Evolutionary conservation across 1,140 invertebrate genomes (phyloP).

Genomic region (Atta colombica): DNA sequence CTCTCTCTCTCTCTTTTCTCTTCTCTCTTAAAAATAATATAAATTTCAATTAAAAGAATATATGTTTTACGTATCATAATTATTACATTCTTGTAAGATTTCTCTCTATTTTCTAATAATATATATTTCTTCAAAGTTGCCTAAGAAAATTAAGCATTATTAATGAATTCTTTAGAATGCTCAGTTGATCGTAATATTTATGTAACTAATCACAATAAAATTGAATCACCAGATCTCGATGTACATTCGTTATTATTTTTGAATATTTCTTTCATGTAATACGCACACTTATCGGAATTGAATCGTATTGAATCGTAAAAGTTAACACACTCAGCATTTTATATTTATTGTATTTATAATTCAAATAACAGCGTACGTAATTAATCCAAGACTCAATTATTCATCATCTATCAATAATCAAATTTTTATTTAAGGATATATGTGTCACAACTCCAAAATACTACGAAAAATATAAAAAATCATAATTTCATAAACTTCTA

Average conservation of each 20-base stretch:
- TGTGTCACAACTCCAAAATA: too few species aligned
- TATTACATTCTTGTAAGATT: neutral
- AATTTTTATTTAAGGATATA: neutral
- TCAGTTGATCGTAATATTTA: neutral
- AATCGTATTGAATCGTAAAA: neutral
- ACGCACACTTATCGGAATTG: neutral
- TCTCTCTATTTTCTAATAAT: neutral
- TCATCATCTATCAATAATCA: neutral
- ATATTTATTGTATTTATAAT: neutral
- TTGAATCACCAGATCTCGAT: neutral
- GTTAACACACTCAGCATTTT: neutral
- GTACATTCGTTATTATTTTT: neutral
- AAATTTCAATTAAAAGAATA: neutral
- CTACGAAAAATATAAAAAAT: too few species aligned
- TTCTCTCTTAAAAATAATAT: neutral
- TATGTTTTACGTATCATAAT: neutral
- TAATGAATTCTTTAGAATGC: neutral
- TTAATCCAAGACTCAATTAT: neutral
- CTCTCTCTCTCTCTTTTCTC: too few species aligned
- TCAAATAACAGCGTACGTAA: neutral
- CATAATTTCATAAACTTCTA: too few species aligned
- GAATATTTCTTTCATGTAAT: neutral
- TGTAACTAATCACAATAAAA: slow-evolving; percentile 1
- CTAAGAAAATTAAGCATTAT: neutral
- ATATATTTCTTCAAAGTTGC: neutral